Evolutionary conservation across 2,113 vertebrate species (phyloP).

Genomic region (Orycteropus afer): DNA sequence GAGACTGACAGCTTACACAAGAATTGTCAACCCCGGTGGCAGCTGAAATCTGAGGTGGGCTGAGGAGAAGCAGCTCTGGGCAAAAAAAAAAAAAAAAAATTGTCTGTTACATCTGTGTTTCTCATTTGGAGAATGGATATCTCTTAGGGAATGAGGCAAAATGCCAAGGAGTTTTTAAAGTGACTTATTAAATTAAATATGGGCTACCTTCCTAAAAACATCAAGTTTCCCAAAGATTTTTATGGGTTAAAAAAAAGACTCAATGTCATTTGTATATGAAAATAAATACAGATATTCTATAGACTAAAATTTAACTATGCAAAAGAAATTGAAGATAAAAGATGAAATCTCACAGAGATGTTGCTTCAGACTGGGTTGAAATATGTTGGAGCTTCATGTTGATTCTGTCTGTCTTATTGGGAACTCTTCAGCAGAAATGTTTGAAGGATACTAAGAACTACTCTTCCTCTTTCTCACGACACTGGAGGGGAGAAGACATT

Average conservation of each 20-base stretch:
- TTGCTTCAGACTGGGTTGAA: not conserved
- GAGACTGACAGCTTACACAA: not conserved
- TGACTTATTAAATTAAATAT: not conserved
- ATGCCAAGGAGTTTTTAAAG: not conserved
- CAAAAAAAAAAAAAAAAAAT: too few relatives aligned
- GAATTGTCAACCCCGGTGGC: not conserved
- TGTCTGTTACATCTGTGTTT: not conserved
- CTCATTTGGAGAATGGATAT: not conserved
- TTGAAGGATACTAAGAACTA: constrained; percentile 4
- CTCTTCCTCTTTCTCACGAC: not conserved
- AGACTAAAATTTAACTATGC: not conserved
- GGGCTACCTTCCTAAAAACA: not conserved
- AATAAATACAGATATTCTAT: not conserved
- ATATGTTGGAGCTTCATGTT: not conserved
- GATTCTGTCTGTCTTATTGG: not conserved
- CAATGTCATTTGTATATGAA: not conserved
- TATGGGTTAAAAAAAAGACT: not conserved
- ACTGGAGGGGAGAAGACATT: not conserved
- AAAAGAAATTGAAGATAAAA: not conserved
- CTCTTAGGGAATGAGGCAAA: not conserved
- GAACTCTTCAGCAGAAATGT: not conserved
- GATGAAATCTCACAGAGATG: not conserved
- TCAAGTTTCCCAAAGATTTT: not conserved
- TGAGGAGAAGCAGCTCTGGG: not conserved
- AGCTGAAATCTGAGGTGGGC: not conserved